phyloP scores from a whole-genome alignment of 2,888 invertebrate genomes.

The Drosophila mulleri region DNA sequence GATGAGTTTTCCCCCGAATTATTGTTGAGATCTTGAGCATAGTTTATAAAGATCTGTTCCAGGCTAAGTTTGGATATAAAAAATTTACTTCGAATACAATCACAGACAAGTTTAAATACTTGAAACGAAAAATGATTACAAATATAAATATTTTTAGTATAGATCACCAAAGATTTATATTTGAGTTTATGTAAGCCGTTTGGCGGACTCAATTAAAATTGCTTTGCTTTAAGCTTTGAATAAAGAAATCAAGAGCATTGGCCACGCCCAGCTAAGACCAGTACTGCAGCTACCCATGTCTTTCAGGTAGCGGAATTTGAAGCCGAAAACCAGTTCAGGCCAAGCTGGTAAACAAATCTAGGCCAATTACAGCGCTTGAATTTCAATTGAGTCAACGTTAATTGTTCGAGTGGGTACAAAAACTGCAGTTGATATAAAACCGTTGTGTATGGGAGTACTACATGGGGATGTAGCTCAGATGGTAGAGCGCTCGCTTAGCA shows the following conservation, averaged over 20 bases:
- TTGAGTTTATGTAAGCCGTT: neutral
- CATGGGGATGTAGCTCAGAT: constrained; percentile 85
- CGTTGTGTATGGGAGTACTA: constrained; percentile 13
- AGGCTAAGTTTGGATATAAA: too few species aligned
- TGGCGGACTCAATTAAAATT: neutral
- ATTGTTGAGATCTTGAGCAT: too few species aligned
- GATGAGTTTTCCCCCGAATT: neutral
- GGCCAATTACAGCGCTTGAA: constrained; percentile 47
- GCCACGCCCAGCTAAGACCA: constrained; percentile 7
- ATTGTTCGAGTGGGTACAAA: constrained; percentile 12
- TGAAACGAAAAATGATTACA: neutral
- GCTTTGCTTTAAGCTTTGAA: neutral
- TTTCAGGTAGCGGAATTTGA: neutral
- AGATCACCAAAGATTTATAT: neutral
- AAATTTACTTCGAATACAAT: neutral
- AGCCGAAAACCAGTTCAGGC: constrained; percentile 61
- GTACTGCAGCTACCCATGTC: neutral
- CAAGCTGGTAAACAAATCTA: constrained; percentile 29
- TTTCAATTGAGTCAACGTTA: constrained; percentile 49
- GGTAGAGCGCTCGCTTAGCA: constrained; percentile 85
- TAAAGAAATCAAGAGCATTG: neutral
- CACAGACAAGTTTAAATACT: neutral
- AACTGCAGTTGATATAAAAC: constrained; percentile 21
- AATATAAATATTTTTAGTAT: neutral
- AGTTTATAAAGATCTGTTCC: too few species aligned